These are phyloP conservation scores for Onchidella celtica DNA, from an alignment of 2,888 invertebrate species.

Conservation along the genomic window DNA sequence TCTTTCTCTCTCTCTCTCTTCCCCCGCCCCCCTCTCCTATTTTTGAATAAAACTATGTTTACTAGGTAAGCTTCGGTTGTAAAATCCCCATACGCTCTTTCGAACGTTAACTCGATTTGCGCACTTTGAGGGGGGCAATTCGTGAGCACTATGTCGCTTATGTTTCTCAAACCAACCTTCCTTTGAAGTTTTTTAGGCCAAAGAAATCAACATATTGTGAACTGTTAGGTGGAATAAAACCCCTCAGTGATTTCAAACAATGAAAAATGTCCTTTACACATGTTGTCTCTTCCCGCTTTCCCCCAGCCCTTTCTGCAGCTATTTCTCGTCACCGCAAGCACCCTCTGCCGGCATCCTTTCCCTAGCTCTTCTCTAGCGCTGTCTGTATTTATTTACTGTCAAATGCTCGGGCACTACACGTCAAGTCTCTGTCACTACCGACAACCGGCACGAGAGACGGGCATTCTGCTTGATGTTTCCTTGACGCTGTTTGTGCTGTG, in stretches of 20 bases:
- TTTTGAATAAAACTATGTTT: too few relatives aligned
- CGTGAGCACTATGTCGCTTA: too few relatives aligned
- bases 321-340: background rate
- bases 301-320: background rate
- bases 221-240: too few relatives aligned
- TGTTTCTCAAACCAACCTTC: too few relatives aligned
- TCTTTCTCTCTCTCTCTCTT: background rate
- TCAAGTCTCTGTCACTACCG: background rate
- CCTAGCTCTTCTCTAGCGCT: background rate
- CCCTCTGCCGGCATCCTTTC: background rate
- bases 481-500: background rate
- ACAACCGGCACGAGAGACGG: background rate
- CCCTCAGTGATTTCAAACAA: too few relatives aligned
- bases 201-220: too few relatives aligned
- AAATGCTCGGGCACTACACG: background rate
- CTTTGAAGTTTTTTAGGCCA: too few relatives aligned
- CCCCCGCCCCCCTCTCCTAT: too few relatives aligned
- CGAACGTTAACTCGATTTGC: too few relatives aligned
- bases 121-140: too few relatives aligned
- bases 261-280: background rate
- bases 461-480: background rate
- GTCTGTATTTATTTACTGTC: constrained; percentile 26
- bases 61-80: too few relatives aligned
- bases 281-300: background rate
- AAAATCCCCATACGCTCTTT: too few relatives aligned